Evolutionary conservation across 2,888 invertebrate species (phyloP).

Genomic region (Eulithis testata): DNA sequence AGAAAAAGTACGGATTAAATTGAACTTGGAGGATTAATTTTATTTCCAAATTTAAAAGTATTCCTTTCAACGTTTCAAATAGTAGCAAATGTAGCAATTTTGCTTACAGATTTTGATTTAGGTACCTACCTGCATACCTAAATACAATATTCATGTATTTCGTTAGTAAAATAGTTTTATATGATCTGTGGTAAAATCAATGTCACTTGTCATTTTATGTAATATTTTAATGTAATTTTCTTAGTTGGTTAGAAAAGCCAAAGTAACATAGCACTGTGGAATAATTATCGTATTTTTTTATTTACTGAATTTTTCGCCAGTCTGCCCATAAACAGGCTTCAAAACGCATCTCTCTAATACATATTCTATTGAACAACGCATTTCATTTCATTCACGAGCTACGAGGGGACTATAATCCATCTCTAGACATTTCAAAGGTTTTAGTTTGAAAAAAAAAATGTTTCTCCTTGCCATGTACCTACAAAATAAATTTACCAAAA

Average conservation of each 20-base stretch:
- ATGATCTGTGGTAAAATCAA: too few species aligned
- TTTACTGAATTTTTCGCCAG: background rate
- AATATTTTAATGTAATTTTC: too few species aligned
- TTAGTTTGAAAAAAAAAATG: background rate
- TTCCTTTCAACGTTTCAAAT: slow-evolving; percentile 38
- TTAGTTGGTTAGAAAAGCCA: too few species aligned
- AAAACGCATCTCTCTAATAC: slow-evolving; percentile 34
- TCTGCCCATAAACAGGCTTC: slow-evolving; percentile 29
- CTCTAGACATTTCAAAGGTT: slow-evolving; percentile 43
- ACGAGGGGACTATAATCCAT: slow-evolving; percentile 49
- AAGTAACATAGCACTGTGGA: too few species aligned
- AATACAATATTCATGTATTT: too few species aligned
- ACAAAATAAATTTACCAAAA: too few species aligned
- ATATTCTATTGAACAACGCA: slow-evolving; percentile 35
- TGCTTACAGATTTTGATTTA: background rate
- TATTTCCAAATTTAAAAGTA: slow-evolving; percentile 71
- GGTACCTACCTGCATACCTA: too few species aligned
- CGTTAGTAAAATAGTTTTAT: too few species aligned
- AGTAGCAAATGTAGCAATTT: background rate
- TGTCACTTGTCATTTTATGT: too few species aligned
- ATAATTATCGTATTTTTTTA: too few species aligned
- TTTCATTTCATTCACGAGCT: slow-evolving; percentile 40
- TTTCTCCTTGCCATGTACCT: too few species aligned
- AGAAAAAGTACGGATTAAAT: slow-evolving; percentile 68
- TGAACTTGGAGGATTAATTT: slow-evolving; percentile 72